Evolutionary conservation across 2,888 invertebrate species (phyloP), one percentile per base, ranked within the genome.

Genomic region (Xylophagus ater): DNA sequence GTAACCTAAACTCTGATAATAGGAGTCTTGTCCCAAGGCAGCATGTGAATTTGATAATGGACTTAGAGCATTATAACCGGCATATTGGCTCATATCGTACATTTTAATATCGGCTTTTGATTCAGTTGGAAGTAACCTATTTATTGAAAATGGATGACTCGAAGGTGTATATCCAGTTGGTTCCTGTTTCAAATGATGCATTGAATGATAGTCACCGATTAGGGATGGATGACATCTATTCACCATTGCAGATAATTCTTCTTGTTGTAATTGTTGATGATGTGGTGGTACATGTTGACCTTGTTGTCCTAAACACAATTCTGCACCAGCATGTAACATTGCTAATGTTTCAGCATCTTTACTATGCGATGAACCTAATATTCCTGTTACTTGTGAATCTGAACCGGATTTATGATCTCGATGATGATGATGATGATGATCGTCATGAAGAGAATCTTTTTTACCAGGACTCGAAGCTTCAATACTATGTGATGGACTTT

Each of bases 101-200:
- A 90, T 87, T 68, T 89, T 90, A 53, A 88, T 78, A 66, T 90
- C 90, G 49, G 87, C 73, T 66, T 89, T 88, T 49, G 83, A 81
- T 62, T 87, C 87, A 37, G 81, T 76, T 38, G 92, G 90, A 57
- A 94, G 74, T 59, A 94, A 73, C 64, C 90, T 81, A 55, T 86
- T 90, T 66, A 94, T 94, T 62, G 89, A 89, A 71, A 94, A 94
- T 17, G 93, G 93, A 60, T 90, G 92, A 60, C 76, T 84, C 49
- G 85, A 78, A 12, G 85, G 81, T 42, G 86, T 83, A 58, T 85
- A 85, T 26, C 78, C 78, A 26, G 78, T 70, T 37, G 80, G 80
- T 61, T 83, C 81, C 59, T 83, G 82, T 60, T 87, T 87, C 52
- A 87, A 67, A 54, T 81, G 82, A 49, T 76, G 76, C 58, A 70